These are phyloP conservation scores for Lacerta bilineata DNA, from an alignment of 2,797 vertebrate genomes.

Conservation along the genomic window DNA sequence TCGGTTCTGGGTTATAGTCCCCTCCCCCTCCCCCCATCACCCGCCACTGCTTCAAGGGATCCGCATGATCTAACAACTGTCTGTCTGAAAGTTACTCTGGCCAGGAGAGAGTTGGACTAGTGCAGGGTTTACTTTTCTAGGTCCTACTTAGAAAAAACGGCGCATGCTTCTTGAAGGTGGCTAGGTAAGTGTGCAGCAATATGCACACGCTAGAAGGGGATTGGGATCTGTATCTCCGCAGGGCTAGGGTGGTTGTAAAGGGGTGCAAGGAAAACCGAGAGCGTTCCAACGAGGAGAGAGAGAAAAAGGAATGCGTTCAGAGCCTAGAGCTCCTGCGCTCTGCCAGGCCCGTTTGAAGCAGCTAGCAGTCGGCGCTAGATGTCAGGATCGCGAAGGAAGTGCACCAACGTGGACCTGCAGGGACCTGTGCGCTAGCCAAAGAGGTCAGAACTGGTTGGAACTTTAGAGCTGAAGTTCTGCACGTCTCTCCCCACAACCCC, in stretches of 20 bases:
- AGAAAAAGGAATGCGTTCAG: rapidly evolving
- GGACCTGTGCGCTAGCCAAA: background rate
- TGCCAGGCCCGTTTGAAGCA: background rate
- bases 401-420: background rate
- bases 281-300: background rate
- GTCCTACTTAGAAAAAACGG: background rate
- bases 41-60: background rate
- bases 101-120: background rate
- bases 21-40: too few species aligned
- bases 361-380: too few species aligned
- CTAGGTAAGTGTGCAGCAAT: too few species aligned
- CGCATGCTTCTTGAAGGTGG: background rate
- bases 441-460: background rate
- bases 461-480: background rate
- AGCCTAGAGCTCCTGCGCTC: too few species aligned
- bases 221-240: background rate
- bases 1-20: too few species aligned
- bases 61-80: too few species aligned
- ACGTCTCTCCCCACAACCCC: background rate
- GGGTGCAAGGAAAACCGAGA: too few species aligned
- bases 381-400: background rate
- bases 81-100: background rate
- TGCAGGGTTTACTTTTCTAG: background rate
- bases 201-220: background rate
- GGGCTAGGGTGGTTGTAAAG: background rate